Base-by-base conservation (phyloP, 2,797 vertebrate genomes). In the Arremon brunneinucha region DNA sequence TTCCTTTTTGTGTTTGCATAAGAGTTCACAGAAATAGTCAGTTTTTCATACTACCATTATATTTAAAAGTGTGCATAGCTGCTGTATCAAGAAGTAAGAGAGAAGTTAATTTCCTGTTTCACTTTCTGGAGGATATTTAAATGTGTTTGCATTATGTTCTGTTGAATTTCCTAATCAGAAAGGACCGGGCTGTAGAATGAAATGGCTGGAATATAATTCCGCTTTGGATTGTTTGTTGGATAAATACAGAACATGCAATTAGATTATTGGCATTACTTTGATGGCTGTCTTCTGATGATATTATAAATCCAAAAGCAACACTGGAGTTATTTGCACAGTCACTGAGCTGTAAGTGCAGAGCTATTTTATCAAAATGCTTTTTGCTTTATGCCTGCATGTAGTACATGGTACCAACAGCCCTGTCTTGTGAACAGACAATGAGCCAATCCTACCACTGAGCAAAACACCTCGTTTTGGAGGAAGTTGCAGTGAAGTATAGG, bases 101-200 rank as follows among this genome's bases (percentile, higher is more conserved):
- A 94, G 64, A 97, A 96, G 79, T 93, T 97, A 94, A 98, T 97
- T 98, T 98, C 97, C 96, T 97, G 93, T 95, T 97, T 83, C 68
- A 76, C 77, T 96, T 96, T 95, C 87, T 89, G 80, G 62, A 83
- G 56, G 49, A 75, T 90, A 93, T 97, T 96, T 97, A 89, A 94
- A 77, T 68, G 44, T 57, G 24, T 91, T 95, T 83, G 91, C 87
- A 90, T 96, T 96, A 91, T 78, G 83, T 92, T 91, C 70, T 86
- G 37, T 22, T 76, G 91, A 55, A 94, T 95, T 97, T 97, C 94
- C 87, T 96, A 97, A 93, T 79, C 79, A 94, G 90, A 87, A 97
- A 94, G 72, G 90, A 93, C 39, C 34, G 82, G 28, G n/a, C 44
- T 94, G 89, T 71, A 68, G 59, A 84, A 69, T 90, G 59, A 94